A percentile compares a stretch with the other conserved stretches of the same genome.
These are phyloP conservation scores for Alca torda DNA, from an alignment of 2,797 vertebrate genomes.

Conservation along the genomic window DNA sequence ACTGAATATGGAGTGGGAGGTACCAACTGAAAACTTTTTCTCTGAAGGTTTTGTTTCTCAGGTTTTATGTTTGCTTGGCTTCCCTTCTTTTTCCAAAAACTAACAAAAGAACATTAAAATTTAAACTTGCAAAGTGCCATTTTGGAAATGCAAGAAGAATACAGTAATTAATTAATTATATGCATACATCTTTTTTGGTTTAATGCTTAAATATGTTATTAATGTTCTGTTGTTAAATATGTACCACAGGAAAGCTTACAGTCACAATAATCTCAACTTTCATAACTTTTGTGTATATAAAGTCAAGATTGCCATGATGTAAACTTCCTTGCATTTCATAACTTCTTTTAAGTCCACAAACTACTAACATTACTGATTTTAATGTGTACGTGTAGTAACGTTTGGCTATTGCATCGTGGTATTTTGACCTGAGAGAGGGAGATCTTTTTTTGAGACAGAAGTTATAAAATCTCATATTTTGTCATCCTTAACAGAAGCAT, in stretches of 20 bases:
- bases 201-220: neutral
- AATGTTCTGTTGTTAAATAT: neutral
- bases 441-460: neutral
- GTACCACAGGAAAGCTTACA: neutral
- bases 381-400: neutral
- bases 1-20: neutral
- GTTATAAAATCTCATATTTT: neutral
- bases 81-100: neutral
- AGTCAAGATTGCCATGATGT: neutral
- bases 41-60: neutral
- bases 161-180: neutral
- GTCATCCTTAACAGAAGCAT: neutral
- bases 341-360: neutral
- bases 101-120: neutral
- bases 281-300: neutral
- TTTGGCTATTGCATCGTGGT: neutral
- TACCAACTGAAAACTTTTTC: conserved; percentile 10
- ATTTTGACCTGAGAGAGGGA: neutral
- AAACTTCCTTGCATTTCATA: neutral
- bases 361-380: neutral
- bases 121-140: neutral
- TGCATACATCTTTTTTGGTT: neutral
- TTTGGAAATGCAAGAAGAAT: neutral
- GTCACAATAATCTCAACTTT: neutral
- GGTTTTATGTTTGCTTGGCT: neutral